Percentiles rank a stretch among this genome's conserved stretches.
Conservation (phyloP, 1,140 invertebrate species). For the Stegodyphus dumicola region DNA sequence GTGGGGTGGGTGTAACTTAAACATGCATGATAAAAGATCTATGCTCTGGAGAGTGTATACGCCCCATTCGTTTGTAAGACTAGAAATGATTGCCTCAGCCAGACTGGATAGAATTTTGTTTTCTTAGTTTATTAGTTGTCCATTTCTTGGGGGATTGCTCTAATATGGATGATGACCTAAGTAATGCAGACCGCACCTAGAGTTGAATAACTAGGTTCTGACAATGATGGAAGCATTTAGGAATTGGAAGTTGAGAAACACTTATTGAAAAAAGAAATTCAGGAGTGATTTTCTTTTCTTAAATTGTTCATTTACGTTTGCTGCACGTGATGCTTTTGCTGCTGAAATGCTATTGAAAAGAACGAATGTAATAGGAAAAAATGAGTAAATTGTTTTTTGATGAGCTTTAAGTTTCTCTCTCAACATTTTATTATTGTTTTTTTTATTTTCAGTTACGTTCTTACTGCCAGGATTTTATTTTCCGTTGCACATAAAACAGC, state of each 20-base stretch:
- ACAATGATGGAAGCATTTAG: neutral
- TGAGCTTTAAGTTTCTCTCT: too few relatives aligned
- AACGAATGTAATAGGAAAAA: too few relatives aligned
- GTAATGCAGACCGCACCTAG: neutral
- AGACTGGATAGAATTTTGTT: neutral
- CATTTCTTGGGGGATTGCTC: neutral
- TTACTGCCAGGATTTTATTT: too few relatives aligned
- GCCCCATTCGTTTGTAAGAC: slow-evolving; percentile 21
- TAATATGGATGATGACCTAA: slow-evolving; percentile 22
- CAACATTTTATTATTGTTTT: too few relatives aligned
- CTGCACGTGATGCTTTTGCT: too few relatives aligned
- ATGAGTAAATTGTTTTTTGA: too few relatives aligned
- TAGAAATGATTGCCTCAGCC: neutral
- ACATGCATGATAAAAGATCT: slow-evolving; percentile 21
- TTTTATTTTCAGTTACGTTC: too few relatives aligned
- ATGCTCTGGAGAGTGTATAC: neutral
- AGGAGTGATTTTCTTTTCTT: too few relatives aligned
- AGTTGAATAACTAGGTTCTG: slow-evolving; percentile 3
- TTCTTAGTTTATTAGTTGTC: neutral
- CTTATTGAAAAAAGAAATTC: neutral
- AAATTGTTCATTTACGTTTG: too few relatives aligned
- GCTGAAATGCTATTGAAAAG: too few relatives aligned
- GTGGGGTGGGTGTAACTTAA: slow-evolving; percentile 16
- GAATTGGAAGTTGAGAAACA: neutral
- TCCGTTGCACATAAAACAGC: too few relatives aligned